These are phyloP conservation scores for Verasper variegatus DNA, from an alignment of 2,113 vertebrate genomes.

Conservation along the genomic window DNA sequence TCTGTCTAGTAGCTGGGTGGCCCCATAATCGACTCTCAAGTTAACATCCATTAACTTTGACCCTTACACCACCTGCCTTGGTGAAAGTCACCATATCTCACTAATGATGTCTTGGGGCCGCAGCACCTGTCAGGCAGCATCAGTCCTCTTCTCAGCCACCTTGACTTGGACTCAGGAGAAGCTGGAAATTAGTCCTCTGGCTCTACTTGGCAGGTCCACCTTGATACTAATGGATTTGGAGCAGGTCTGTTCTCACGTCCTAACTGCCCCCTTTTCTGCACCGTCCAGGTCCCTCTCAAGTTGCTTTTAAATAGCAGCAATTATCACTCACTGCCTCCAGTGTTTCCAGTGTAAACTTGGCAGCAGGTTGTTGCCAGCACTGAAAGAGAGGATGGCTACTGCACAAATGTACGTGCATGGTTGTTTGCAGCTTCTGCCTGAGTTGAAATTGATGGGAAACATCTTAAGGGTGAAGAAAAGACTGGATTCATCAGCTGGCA, in stretches of 20 bases:
- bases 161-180: constrained; percentile 21
- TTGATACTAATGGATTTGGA: constrained; percentile 18
- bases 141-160: constrained; percentile 9
- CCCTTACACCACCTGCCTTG: constrained; percentile 29
- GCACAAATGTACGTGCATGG: background rate
- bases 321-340: constrained; percentile 16
- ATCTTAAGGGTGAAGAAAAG: background rate
- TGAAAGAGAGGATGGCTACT: background rate
- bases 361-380: constrained; percentile 1
- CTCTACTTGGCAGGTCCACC: constrained; percentile 18
- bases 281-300: constrained; percentile 5
- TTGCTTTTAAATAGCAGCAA: constrained; percentile 40
- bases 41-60: constrained; percentile 33
- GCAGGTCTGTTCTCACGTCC: constrained; percentile 16
- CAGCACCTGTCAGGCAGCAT: constrained; percentile 44
- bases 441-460: background rate
- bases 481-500: background rate
- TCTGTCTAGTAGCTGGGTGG: background rate
- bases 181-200: background rate
- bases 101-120: constrained; percentile 51
- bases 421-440: background rate
- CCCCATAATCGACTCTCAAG: constrained; percentile 1
- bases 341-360: constrained; percentile 29
- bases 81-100: constrained; percentile 47
- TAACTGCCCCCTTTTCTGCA: constrained; percentile 28